Evolutionary conservation across 2,888 invertebrate genomes (phyloP), one percentile per base, ranked within the genome.

Genomic region (Thyatira batis): DNA sequence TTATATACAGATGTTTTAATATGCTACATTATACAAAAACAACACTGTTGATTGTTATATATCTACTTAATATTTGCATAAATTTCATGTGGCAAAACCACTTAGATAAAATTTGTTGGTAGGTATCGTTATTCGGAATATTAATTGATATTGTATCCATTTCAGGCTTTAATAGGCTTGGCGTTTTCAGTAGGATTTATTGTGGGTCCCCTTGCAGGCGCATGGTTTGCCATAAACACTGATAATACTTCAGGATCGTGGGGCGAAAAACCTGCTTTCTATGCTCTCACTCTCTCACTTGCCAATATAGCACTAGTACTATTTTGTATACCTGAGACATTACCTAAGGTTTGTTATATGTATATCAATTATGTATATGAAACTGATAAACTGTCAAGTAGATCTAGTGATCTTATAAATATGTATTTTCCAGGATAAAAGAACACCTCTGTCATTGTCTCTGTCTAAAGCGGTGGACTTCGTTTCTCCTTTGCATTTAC

Each of bases 151-250:
- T 4, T 3, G 8, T 30, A 30, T n/a, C 1, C n/a, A 33, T 93
- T 92, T 73, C 90, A 97, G 97, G 99, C 99, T n/a, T 87, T 98
- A 51, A 96, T 99, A 60, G 99, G 99, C 10, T 95, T 98, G 69
- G 98, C 99, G 6, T 99, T 99, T 89, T 99, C 99, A 1, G 88
- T 99, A 58, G 99, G 98, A n/a, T 99, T 99, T 87, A 97, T 99
- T 70, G 91, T 98, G 59, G 99, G 99, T 0, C 99, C 99, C 2
- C 93, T 98, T 84, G 97, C 99, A 62, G 99, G 99, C 21, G 99
- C 98, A 3, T 92, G 95, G 80, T 97, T 98, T 83, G 95, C 97
- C 1, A 93, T 93, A 68, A 94, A 94, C 3, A 94, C 94, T 73
- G 93, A 93, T 71, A 57, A 61, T 1, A 64, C 78, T 60, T 86